Base-by-base conservation (phyloP, 1,140 invertebrate genomes). In the Vanessa atalanta region DNA sequence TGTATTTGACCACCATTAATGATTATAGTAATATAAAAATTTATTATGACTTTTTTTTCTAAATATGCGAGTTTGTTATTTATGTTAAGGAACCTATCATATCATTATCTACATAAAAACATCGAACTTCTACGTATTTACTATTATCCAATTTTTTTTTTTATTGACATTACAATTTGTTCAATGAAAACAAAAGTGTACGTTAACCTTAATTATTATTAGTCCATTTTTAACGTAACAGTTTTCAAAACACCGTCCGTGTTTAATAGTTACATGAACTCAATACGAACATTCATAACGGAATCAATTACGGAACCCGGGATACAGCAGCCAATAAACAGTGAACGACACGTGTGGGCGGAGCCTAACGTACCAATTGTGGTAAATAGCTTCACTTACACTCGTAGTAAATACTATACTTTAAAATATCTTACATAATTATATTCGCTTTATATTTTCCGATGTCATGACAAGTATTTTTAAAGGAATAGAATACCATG, bases 311-410 rank as follows among this genome's bases (percentile, higher is more conserved):
- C 83, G 75, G 83, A 83, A 83, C 78, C 81, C 53, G 16, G 57
- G 68, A 70, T 61, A 61, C 71, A 65, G 73, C 71, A 82, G 79
- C 84, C 84, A 88, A 88, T 88, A 84, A 83, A 81, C 76, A 74
- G 80, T 79, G 78, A 81, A 80, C 71, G 79, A 69, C 77, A 73
- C 61, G 68, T 79, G 86, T 88, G 80, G 86, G 86, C 81, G 86
- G 80, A 70, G 80, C 77, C 77, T 72, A 72, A 78, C 78, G 76
- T 77, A 77, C 76, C 68, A 77, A 80, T 79, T 80, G 80, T 77
- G 75, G 78, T 71, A 71, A 70, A 75, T 67, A 71, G 73, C 63
- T 61, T 73, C 66, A 70, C 60, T 70, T 70, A 37, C 47, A 57
- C 57, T 63, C 53, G 53, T 57, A 37, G 57, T 61, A 61, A 57